These are phyloP conservation scores for Diaprepes abbreviatus DNA, from an alignment of 2,888 invertebrate genomes.

Conservation along the genomic window DNA sequence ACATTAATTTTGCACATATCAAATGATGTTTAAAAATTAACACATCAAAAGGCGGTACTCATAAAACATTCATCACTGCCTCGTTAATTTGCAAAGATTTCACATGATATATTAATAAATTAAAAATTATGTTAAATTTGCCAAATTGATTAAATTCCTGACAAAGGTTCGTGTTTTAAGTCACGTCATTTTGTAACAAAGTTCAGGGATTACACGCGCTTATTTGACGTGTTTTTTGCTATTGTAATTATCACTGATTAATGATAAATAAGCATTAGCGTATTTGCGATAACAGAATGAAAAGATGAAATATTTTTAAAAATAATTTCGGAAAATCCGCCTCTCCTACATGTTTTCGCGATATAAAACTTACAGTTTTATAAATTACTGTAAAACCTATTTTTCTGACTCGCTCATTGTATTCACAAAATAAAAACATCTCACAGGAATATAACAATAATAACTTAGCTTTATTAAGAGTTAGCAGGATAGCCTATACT, in stretches of 20 bases:
- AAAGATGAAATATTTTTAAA: too few species aligned
- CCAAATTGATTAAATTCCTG: slow-evolving; percentile 13
- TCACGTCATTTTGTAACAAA: slow-evolving; percentile 20
- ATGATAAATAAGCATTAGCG: too few species aligned
- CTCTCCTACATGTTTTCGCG: too few species aligned
- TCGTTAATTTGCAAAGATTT: slow-evolving; percentile 1
- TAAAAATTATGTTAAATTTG: slow-evolving; percentile 1
- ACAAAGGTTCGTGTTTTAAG: slow-evolving; percentile 3
- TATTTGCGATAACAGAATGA: too few species aligned
- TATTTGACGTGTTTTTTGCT: slow-evolving; percentile 15
- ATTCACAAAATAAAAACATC: too few species aligned
- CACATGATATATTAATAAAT: background rate
- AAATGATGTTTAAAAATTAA: background rate
- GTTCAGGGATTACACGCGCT: slow-evolving; percentile 8
- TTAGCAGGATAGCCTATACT: too few species aligned
- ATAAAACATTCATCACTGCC: background rate
- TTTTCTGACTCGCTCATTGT: too few species aligned
- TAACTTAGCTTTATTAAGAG: too few species aligned
- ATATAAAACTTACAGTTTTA: too few species aligned
- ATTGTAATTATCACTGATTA: slow-evolving; percentile 19
- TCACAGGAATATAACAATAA: too few species aligned
- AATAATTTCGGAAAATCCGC: too few species aligned
- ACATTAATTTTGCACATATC: background rate
- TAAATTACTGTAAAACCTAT: too few species aligned
- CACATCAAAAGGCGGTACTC: background rate